Evolutionary conservation across 1,140 invertebrate species (phyloP).

Genomic region (Rhagoletis zephyria): DNA sequence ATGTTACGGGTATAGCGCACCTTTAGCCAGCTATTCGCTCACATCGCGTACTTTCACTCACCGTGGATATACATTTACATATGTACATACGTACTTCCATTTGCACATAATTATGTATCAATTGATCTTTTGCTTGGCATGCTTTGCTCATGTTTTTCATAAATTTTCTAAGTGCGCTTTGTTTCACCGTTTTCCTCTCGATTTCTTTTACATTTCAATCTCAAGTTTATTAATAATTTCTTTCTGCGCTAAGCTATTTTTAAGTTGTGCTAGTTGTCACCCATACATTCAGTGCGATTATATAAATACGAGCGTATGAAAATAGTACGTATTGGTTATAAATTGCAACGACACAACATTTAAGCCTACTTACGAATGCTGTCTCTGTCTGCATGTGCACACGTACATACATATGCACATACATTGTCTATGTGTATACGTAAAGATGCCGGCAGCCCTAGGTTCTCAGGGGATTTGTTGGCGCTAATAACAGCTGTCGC

Average conservation of each 20-base stretch:
- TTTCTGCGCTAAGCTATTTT: conserved; percentile 28
- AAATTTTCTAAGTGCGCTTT: background rate
- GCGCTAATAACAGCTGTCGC: conserved; percentile 28
- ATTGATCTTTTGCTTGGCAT: conserved; percentile 22
- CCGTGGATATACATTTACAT: background rate
- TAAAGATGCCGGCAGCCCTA: conserved; percentile 26
- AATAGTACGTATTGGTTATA: too few species aligned
- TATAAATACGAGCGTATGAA: too few species aligned
- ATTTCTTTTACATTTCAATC: conserved; percentile 34
- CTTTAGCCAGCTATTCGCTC: background rate
- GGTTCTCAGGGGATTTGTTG: background rate
- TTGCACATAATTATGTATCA: background rate
- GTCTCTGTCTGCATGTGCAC: background rate
- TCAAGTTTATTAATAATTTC: conserved; percentile 25
- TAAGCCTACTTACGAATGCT: conserved; percentile 6
- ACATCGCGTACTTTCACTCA: conserved; percentile 17
- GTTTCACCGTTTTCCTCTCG: background rate
- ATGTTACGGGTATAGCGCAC: background rate
- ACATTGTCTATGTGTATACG: background rate
- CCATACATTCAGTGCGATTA: background rate
- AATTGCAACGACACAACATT: conserved; percentile 18
- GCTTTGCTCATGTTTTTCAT: conserved; percentile 13
- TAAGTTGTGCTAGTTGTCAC: conserved; percentile 29
- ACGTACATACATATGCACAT: background rate
- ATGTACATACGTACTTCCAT: background rate